Base-by-base conservation (phyloP, 2,113 vertebrate species). In the Sturnus vulgaris region DNA sequence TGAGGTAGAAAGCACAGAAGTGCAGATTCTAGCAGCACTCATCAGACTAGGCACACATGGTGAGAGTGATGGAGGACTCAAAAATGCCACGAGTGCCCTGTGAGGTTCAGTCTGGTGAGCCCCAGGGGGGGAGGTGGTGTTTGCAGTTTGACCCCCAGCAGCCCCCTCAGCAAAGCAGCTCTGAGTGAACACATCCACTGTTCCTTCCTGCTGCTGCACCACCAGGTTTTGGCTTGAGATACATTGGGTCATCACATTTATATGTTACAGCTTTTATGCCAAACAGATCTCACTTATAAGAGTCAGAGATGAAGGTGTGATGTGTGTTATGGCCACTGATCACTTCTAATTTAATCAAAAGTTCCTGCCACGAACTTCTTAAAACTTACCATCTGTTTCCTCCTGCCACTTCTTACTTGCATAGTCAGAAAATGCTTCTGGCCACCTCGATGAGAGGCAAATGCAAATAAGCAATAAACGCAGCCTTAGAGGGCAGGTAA, bases 1-100 rank as follows among this genome's bases (percentile, higher is more conserved):
- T 47, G 50, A 73, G 33, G 50, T 0, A 78, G 21, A 49, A 55
- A 33, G 22, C 0, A 0, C 40, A 35, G 3, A 37, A 50, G 25
- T 25, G 28, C 35, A 55, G 40, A 40, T 40, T 82, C 39, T 50
- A 73, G 18, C 39, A 46, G 76, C 44, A 15, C 23, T 27, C 40
- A 35, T 31, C 49, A 66, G 33, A 53, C 7, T 30, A 78, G 53
- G 68, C 39, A 24, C 4, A 20, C 0, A 7, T 16, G 50, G 5
- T 40, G 18, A 73, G n/a, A 81, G 35, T 20, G 55, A 23, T 4
- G 35, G 25, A 23, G 14, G 25, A 27, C 27, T 60, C 55, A 37
- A 47, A 86, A 71, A 25, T 25, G 42, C 3, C 30, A 3, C 2
- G 27, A 42, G 16, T 14, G 44, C n/a, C 49, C n/a, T 9, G 18